Conservation (phyloP, 2,888 invertebrate species). For the Gortyna flavago region DNA sequence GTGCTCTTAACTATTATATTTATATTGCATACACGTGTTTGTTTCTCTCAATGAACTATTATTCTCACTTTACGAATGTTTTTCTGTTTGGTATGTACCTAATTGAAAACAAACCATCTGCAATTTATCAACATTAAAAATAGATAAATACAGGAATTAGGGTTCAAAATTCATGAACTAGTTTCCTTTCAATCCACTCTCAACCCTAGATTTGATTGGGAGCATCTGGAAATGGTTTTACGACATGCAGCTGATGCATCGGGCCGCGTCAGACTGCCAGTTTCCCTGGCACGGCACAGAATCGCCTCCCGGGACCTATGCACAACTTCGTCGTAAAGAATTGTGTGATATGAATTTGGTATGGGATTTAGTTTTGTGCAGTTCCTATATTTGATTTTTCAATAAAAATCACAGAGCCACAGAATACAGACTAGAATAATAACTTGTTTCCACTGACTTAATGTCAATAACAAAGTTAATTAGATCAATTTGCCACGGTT, state of each 20-base stretch:
- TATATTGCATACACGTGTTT: constrained; percentile 41
- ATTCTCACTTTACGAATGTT: constrained; percentile 8
- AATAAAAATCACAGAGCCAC: constrained; percentile 1
- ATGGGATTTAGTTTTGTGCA: constrained; percentile 47
- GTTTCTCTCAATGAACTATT: constrained; percentile 30
- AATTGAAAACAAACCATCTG: constrained; percentile 11
- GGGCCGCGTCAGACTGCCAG: constrained; percentile 64
- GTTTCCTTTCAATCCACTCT: constrained; percentile 17
- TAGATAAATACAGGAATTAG: neutral
- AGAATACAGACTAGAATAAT: constrained; percentile 13
- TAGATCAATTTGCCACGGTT: constrained; percentile 60
- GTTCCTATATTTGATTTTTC: constrained; percentile 45
- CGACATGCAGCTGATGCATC: constrained; percentile 68
- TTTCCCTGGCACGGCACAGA: constrained; percentile 60
- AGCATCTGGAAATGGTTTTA: constrained; percentile 77
- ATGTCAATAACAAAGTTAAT: constrained; percentile 51
- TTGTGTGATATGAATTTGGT: constrained; percentile 64
- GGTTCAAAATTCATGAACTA: neutral
- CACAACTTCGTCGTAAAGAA: constrained; percentile 63
- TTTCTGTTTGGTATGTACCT: constrained; percentile 17
- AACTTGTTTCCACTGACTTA: constrained; percentile 19
- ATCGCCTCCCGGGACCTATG: constrained; percentile 66
- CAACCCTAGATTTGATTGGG: constrained; percentile 74
- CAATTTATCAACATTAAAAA: neutral
- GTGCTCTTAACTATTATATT: constrained; percentile 45